Percentiles rank a stretch among this genome's conserved stretches.
These are phyloP conservation scores for Ormyrus labotus DNA, from an alignment of 2,888 invertebrate genomes.

Conservation along the genomic window DNA sequence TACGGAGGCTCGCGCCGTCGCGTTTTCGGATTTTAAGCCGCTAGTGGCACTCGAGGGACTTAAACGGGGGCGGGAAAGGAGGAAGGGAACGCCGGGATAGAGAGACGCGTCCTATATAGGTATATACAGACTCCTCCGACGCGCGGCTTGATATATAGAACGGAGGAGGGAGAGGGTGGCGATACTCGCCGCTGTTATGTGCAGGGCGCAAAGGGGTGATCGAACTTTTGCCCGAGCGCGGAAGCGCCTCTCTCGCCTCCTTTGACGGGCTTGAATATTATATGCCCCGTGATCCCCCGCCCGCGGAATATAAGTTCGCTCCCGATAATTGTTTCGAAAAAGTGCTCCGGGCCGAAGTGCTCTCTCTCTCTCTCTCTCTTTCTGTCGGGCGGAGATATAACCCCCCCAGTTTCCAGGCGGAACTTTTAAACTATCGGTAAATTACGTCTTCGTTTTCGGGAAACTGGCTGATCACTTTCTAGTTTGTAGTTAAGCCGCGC, in stretches of 20 bases:
- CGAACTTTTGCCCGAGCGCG: slow-evolving; percentile 36
- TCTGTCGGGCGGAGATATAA: no score
- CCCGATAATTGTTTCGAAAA: no score
- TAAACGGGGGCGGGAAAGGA: slow-evolving; percentile 43
- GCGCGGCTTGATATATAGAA: background rate
- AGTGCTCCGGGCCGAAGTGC: no score
- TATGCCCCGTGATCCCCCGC: background rate
- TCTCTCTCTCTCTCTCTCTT: no score
- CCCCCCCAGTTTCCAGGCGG: no score
- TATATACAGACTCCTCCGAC: background rate
- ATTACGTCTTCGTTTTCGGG: no score
- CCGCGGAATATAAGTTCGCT: no score
- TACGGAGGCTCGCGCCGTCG: slow-evolving; percentile 25
- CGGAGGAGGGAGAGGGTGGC: background rate
- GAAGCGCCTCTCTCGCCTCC: background rate
- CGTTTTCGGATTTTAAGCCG: slow-evolving; percentile 55
- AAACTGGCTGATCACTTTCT: no score
- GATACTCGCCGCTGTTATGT: background rate
- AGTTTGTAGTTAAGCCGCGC: no score
- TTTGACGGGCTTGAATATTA: slow-evolving; percentile 45
- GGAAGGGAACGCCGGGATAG: slow-evolving; percentile 17
- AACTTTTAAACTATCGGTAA: no score
- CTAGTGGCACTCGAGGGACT: slow-evolving; percentile 51
- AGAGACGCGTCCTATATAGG: slow-evolving; percentile 22
- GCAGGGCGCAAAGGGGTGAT: slow-evolving; percentile 45